Conservation (phyloP, 92 coral and sea anemone genomes). For the Epizoanthus rinbou region DNA sequence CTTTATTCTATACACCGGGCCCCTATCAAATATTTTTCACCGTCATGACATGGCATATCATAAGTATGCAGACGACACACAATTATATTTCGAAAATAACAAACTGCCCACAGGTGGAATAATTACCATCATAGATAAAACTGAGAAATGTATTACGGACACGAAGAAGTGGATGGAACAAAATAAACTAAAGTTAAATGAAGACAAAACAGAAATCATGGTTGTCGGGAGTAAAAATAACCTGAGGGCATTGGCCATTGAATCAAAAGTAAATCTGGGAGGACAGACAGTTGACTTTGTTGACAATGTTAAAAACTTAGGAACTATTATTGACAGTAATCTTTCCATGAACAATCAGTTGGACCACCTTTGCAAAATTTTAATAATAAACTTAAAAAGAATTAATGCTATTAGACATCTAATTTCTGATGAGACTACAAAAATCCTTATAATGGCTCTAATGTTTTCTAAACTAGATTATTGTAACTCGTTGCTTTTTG, state of each 20-base stretch:
- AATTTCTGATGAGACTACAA: constrained; percentile 16
- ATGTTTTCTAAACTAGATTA: constrained; percentile 15
- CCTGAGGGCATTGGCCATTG: constrained; percentile 20
- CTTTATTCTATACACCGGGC: constrained; percentile 18
- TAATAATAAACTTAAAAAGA: constrained; percentile 13
- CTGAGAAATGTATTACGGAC: constrained; percentile 17
- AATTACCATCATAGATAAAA: constrained; percentile 15
- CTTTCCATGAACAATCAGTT: constrained; percentile 17
- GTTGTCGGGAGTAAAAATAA: constrained; percentile 17
- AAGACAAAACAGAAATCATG: constrained; percentile 16
- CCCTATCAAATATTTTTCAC: constrained; percentile 13
- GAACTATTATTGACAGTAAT: constrained; percentile 15
- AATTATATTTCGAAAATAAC: constrained; percentile 14
- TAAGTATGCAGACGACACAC: no score
- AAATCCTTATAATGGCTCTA: constrained; percentile 16
- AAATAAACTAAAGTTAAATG: no score
- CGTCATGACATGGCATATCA: constrained; percentile 18
- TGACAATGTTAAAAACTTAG: constrained; percentile 15
- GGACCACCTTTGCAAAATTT: constrained; percentile 17
- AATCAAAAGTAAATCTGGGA: constrained; percentile 16
- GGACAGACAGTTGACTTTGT: constrained; percentile 18
- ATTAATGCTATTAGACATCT: constrained; percentile 15
- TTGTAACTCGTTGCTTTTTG: constrained; percentile 17
- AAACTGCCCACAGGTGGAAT: constrained; percentile 19
- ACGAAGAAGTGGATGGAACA: constrained; percentile 18